These are phyloP conservation scores for Apamea epomidion DNA, from an alignment of 2,888 invertebrate species.

Conservation along the genomic window DNA sequence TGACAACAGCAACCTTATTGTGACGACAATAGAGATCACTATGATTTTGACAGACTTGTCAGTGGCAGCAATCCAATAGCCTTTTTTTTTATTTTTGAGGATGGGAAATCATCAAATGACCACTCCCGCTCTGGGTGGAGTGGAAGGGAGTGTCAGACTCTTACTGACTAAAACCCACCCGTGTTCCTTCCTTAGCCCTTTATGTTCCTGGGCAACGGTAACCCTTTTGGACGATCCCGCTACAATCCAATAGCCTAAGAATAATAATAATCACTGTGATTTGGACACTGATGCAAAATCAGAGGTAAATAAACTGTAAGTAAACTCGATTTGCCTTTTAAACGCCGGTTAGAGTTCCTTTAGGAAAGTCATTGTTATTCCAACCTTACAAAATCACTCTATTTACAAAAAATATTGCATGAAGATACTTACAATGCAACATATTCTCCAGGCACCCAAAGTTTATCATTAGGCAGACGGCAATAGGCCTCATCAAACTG, in stretches of 20 bases:
- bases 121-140: too few species aligned
- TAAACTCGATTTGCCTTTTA: not conserved
- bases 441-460: constrained; percentile 81
- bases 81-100: too few species aligned
- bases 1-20: not conserved
- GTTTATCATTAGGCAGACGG: constrained; percentile 82
- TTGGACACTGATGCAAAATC: too few species aligned
- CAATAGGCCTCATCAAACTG: constrained; percentile 76
- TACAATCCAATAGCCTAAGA: not conserved
- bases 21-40: not conserved
- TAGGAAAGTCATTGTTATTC: not conserved
- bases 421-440: constrained; percentile 79
- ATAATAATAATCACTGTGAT: too few species aligned
- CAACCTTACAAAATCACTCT: not conserved
- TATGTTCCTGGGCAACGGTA: too few species aligned
- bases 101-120: too few species aligned
- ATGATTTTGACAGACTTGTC: not conserved
- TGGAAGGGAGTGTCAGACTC: too few species aligned
- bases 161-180: too few species aligned
- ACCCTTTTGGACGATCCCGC: too few species aligned
- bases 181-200: too few species aligned
- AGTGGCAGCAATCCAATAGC: not conserved
- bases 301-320: not conserved
- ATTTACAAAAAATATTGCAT: not conserved
- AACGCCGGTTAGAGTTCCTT: not conserved